Conservation (phyloP, 2,888 invertebrate species). For the Elegia similella region DNA sequence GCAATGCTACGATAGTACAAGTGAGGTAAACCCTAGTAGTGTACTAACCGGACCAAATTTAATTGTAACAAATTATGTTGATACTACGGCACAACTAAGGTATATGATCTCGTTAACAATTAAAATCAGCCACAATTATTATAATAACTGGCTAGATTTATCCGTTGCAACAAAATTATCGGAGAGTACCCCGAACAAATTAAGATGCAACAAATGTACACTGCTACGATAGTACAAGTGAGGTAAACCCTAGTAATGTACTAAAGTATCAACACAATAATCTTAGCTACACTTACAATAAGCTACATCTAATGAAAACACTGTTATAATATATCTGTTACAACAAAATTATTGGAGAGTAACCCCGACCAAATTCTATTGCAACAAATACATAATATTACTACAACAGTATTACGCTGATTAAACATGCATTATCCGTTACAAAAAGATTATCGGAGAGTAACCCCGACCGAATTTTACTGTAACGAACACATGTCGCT, state of each 20-base stretch:
- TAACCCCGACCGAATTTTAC: not conserved
- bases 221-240: not conserved
- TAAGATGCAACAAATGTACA: not conserved
- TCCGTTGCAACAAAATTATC: not conserved
- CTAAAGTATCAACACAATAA: too few relatives aligned
- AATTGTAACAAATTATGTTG: not conserved
- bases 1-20: not conserved
- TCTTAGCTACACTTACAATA: too few relatives aligned
- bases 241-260: not conserved
- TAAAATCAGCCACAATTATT: not conserved
- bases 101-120: not conserved
- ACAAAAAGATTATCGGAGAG: not conserved
- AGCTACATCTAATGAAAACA: too few relatives aligned
- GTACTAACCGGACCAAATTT: too few relatives aligned
- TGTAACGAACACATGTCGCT: not conserved
- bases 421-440: not conserved
- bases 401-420: not conserved
- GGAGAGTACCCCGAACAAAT: not conserved
- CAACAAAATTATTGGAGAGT: not conserved
- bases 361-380: not conserved
- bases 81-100: not conserved
- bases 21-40: not conserved
- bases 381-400: not conserved
- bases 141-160: not conserved
- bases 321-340: not conserved